phyloP scores from a whole-genome alignment of 2,113 vertebrate genomes.

The Nannospalax galili region DNA sequence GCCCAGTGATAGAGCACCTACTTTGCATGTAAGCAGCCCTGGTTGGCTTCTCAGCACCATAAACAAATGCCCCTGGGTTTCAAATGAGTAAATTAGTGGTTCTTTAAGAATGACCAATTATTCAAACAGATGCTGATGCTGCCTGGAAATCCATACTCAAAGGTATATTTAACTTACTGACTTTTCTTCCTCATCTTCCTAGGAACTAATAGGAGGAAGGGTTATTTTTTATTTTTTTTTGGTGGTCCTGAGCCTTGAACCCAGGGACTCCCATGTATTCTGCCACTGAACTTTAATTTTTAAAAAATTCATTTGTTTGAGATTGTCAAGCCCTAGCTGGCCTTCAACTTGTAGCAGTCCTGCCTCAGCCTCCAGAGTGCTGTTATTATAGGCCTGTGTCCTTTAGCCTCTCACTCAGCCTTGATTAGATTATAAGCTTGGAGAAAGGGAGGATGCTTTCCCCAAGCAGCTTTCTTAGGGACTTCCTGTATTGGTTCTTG shows the following conservation, averaged over 20 bases:
- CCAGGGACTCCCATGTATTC: no score
- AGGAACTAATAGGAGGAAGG: not conserved
- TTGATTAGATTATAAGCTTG: conserved; percentile 11
- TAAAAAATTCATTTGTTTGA: not conserved
- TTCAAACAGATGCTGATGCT: no score
- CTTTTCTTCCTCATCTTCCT: not conserved
- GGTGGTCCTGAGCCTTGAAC: not conserved
- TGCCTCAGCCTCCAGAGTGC: not conserved
- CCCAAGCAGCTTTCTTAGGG: not conserved
- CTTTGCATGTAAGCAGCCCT: not conserved
- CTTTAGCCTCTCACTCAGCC: not conserved
- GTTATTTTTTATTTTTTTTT: not conserved
- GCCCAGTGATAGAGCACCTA: not conserved
- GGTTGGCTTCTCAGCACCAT: not conserved
- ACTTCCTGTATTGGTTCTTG: not conserved
- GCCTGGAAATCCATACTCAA: no score
- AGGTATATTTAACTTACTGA: not conserved
- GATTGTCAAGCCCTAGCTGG: not conserved
- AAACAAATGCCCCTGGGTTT: not conserved
- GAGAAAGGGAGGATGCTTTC: not conserved
- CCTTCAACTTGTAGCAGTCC: not conserved
- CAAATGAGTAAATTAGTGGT: not conserved
- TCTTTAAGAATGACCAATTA: not conserved
- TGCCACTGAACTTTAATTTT: no score
- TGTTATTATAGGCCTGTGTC: not conserved